Percentiles rank a stretch among this genome's conserved stretches.
Evolutionary conservation across 2,797 vertebrate species (phyloP).

Genomic region (Hipposideros larvatus): DNA sequence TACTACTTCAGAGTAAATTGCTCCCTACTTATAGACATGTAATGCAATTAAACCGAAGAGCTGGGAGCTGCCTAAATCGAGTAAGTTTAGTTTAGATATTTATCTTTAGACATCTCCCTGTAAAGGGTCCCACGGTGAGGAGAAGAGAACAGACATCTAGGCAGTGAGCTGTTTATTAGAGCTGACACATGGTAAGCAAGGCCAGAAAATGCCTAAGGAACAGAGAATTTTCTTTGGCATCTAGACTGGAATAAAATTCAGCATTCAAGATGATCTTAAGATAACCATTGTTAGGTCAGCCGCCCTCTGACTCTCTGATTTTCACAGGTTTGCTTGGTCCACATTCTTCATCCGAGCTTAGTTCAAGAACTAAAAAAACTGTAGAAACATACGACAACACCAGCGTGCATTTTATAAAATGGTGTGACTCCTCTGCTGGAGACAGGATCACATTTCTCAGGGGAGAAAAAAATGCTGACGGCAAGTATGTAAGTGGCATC

Average conservation of each 20-base stretch:
- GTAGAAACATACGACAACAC: background rate
- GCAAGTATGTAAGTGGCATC: slow-evolving; percentile 72
- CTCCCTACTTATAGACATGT: slow-evolving; percentile 86
- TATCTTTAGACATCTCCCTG: slow-evolving; percentile 76
- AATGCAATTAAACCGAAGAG: slow-evolving; percentile 88
- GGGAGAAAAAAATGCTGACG: slow-evolving; percentile 53
- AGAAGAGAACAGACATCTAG: slow-evolving; percentile 55
- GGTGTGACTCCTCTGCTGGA: background rate
- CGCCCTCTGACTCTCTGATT: background rate
- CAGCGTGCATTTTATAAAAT: background rate
- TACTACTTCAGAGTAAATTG: slow-evolving; percentile 88
- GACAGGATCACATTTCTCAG: slow-evolving; percentile 6
- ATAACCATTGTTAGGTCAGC: background rate
- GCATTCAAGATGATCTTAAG: background rate
- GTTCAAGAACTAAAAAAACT: slow-evolving; percentile 12
- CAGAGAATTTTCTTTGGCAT: slow-evolving; percentile 49
- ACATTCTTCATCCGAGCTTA: background rate
- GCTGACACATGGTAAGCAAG: slow-evolving; percentile 64
- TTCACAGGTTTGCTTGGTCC: slow-evolving; percentile 24
- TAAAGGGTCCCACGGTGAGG: slow-evolving; percentile 17
- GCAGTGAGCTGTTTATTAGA: slow-evolving; percentile 62
- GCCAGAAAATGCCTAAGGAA: background rate
- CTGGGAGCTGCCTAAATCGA: slow-evolving; percentile 81
- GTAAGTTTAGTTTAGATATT: slow-evolving; percentile 83
- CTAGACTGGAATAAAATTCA: slow-evolving; percentile 27